Conservation (phyloP, 2,113 vertebrate genomes). For the Copsychus sechellarum region DNA sequence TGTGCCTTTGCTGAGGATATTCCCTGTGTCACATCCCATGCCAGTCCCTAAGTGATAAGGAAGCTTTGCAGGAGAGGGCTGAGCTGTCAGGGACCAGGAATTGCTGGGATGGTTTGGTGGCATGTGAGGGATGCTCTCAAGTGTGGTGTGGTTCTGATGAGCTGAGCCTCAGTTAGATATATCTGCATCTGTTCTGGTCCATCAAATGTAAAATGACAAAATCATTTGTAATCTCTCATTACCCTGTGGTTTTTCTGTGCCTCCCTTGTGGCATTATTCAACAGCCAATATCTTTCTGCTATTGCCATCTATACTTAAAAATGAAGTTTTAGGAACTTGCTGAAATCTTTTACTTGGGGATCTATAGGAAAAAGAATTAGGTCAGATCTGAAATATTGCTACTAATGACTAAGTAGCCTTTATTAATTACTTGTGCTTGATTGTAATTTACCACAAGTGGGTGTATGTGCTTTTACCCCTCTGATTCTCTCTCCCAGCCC, state of each 20-base stretch:
- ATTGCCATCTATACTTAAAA: background rate
- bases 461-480: background rate
- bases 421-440: background rate
- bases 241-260: background rate
- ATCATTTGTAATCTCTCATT: conserved; percentile 5
- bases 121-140: conserved; percentile 21
- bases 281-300: background rate
- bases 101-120: conserved; percentile 19
- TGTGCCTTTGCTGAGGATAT: conserved; percentile 38
- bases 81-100: conserved; percentile 45
- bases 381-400: conserved; percentile 28
- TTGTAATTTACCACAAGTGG: background rate
- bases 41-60: conserved; percentile 22
- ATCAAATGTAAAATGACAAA: background rate
- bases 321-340: background rate
- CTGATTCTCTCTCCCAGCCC: background rate
- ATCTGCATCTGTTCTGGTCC: background rate
- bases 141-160: background rate
- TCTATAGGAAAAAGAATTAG: background rate
- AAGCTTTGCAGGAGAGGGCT: conserved; percentile 26
- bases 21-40: conserved; percentile 51
- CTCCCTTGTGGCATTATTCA: background rate
- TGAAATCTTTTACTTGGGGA: background rate
- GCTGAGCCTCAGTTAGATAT: conserved; percentile 15
- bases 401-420: conserved; percentile 14